Percentiles rank a stretch among this genome's conserved stretches.
phyloP scores from a whole-genome alignment of 2,113 vertebrate genomes.

The Cyanoliseus patagonus region DNA sequence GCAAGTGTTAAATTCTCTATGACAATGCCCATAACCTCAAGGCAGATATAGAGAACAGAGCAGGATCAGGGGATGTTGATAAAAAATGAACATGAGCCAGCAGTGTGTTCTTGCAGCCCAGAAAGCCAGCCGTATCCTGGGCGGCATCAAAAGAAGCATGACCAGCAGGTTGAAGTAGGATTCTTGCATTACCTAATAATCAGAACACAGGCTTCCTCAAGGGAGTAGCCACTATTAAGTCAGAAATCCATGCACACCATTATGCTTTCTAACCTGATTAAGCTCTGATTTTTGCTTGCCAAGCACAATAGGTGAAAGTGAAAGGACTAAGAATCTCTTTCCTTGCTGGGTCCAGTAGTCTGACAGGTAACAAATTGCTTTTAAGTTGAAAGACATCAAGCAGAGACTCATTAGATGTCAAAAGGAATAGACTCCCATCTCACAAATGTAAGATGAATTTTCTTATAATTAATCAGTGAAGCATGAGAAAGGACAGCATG shows the following conservation, averaged over 20 bases:
- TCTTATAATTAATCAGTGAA: not conserved
- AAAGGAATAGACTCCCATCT: not conserved
- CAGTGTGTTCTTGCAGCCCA: no score
- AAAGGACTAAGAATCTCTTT: not conserved
- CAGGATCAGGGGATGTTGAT: not conserved
- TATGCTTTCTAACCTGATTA: not conserved
- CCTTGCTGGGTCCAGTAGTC: not conserved
- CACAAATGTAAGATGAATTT: not conserved
- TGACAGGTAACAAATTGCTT: not conserved
- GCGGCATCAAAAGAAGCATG: no score
- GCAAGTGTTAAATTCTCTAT: not conserved
- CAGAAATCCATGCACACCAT: not conserved
- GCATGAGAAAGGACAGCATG: not conserved
- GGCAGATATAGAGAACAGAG: not conserved
- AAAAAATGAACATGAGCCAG: no score
- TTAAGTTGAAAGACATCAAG: not conserved
- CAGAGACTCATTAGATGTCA: not conserved
- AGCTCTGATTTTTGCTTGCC: not conserved
- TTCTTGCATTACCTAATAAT: not conserved
- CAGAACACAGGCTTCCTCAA: not conserved
- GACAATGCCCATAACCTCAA: not conserved
- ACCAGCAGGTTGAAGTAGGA: no score
- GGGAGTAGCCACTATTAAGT: not conserved
- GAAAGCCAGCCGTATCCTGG: no score
- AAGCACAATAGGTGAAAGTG: not conserved